A percentile compares a stretch with the other conserved stretches of the same genome.
Evolutionary conservation across 2,888 invertebrate genomes (phyloP).

Genomic region (Andrena bucephala): DNA sequence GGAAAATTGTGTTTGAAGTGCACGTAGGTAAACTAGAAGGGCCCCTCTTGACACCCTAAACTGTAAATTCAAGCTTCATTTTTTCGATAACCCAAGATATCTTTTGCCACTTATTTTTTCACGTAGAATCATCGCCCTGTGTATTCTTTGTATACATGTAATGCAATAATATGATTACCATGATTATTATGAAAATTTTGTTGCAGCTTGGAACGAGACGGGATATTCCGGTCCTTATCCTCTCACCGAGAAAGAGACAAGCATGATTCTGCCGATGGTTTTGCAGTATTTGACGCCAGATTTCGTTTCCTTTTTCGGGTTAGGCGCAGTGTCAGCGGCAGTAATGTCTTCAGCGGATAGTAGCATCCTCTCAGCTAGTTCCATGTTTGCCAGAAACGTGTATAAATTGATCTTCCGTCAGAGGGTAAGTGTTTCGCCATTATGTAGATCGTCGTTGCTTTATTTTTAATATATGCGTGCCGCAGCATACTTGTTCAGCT

Average conservation of each 20-base stretch:
- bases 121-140: background rate
- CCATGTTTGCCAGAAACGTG: constrained; percentile 99
- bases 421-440: constrained; percentile 86
- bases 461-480: constrained; percentile 3
- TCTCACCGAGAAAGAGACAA: constrained; percentile 91
- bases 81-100: no score
- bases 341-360: constrained; percentile 99
- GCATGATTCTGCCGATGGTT: constrained; percentile 98
- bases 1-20: no score
- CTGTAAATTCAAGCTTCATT: no score
- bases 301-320: constrained; percentile 98
- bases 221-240: constrained; percentile 92
- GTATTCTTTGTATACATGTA: background rate
- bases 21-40: no score
- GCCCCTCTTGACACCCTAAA: no score
- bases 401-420: constrained; percentile 99
- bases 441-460: constrained; percentile 19
- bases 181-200: constrained; percentile 20
- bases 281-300: constrained; percentile 98
- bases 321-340: constrained; percentile 99
- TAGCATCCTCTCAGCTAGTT: constrained; percentile 98
- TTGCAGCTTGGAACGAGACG: constrained; percentile 97
- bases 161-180: background rate
- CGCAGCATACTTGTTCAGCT: background rate
- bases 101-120: no score